Base-by-base conservation (phyloP, 2,797 vertebrate genomes). In the Falco concolor region DNA sequence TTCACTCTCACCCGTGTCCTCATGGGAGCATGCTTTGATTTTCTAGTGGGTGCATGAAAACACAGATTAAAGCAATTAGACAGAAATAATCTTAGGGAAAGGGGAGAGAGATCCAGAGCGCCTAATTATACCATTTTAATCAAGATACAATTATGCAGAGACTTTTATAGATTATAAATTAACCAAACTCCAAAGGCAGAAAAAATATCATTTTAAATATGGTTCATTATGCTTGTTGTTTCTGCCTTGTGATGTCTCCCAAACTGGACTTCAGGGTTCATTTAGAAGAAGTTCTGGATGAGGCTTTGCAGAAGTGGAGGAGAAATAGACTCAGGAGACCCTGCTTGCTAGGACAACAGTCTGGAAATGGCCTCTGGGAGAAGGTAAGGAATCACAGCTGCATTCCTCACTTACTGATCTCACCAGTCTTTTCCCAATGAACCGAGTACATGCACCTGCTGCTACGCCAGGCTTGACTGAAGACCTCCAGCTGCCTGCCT, bases 41-140 rank as follows among this genome's bases (percentile, higher is more conserved):
- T 97, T 96, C 96, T 97, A 97, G 93, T 56, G 50, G 96, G 96
- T 88, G 78, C 85, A 53, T 97, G 97, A 97, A 97, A 97, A 97
- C 96, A 97, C 96, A 97, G 97, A 98, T 98, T 96, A 97, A 95
- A 97, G 96, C 97, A 97, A 97, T 97, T 97, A 97, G 97, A 97
- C 91, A 97, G 92, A 96, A 97, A 97, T 97, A 98, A 94, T 96
- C 87, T 78, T 95, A 96, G 96, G 97, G 90, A 93, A 95, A 95
- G 96, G 95, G 95, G 96, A 92, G 93, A 96, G 95, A 96, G 93
- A 97, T 87, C 96, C 82, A 89, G 87, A 59, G 82, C 93, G 34
- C 97, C 96, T 97, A 94, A 97, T 93, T 96, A 92, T 96, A 96
- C 96, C 95, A 89, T 97, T 96, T 96, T 97, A 97, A 85, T 97